Evolutionary conservation across 1,140 invertebrate species (phyloP).

Genomic region (Drosophila trapezifrons): DNA sequence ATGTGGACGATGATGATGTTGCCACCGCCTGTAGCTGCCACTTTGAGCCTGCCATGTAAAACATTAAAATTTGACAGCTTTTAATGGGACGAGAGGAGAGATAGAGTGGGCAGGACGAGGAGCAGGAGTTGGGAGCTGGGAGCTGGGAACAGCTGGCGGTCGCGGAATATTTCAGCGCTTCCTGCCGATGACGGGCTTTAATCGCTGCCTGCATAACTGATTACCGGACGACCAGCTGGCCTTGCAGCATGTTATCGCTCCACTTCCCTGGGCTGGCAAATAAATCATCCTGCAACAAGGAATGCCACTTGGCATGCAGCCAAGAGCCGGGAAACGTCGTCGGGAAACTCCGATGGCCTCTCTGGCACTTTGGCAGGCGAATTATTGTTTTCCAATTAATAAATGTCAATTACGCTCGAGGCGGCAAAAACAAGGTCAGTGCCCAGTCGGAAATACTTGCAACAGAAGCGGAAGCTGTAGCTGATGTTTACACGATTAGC

Average conservation of each 20-base stretch:
- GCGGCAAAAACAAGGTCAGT: slow-evolving; percentile 67
- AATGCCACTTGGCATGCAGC: slow-evolving; percentile 55
- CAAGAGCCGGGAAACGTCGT: slow-evolving; percentile 13
- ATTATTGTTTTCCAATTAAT: slow-evolving; percentile 84
- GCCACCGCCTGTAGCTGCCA: slow-evolving; percentile 43
- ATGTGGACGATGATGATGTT: slow-evolving; percentile 34
- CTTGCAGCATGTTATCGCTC: slow-evolving; percentile 41
- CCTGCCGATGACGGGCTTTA: slow-evolving; percentile 71
- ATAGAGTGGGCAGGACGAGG: too few relatives aligned
- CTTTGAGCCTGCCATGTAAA: slow-evolving; percentile 75
- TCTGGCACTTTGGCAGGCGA: slow-evolving; percentile 60
- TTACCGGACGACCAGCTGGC: slow-evolving; percentile 40
- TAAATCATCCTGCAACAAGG: slow-evolving; percentile 66
- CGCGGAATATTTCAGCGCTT: slow-evolving; percentile 46
- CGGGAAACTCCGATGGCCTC: slow-evolving; percentile 3
- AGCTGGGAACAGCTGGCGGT: slow-evolving; percentile 41
- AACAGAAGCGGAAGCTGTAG: background rate
- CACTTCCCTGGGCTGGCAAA: slow-evolving; percentile 29
- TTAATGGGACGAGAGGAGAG: slow-evolving; percentile 57
- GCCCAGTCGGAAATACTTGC: slow-evolving; percentile 13
- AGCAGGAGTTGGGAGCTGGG: background rate
- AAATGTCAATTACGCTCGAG: slow-evolving; percentile 79
- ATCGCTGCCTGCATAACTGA: slow-evolving; percentile 68
- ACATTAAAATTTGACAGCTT: slow-evolving; percentile 81
- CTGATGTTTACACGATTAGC: slow-evolving; percentile 24